Evolutionary conservation across 2,797 vertebrate species (phyloP).

Genomic region (Emys orbicularis): DNA sequence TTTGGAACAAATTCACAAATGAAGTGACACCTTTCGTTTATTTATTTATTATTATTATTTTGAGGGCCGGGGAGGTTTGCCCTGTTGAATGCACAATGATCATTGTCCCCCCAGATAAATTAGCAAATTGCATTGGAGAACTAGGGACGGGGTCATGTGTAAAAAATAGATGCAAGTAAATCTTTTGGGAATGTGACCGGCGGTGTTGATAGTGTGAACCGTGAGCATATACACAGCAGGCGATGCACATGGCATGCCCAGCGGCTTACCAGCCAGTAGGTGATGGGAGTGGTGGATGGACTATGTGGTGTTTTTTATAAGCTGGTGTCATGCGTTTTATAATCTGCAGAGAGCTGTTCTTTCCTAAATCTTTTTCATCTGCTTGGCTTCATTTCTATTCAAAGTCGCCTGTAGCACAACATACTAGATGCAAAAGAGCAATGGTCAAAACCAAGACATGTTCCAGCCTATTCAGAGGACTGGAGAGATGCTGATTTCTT

Average conservation of each 20-base stretch:
- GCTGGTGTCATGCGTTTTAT: background rate
- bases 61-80: background rate
- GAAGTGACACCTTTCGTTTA: background rate
- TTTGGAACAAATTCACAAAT: background rate
- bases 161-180: background rate
- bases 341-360: background rate
- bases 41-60: background rate
- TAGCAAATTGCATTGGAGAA: background rate
- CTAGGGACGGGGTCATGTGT: fast-evolving
- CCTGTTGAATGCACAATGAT: background rate
- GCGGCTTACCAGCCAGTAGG: background rate
- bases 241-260: background rate
- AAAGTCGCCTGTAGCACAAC: background rate
- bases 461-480: background rate
- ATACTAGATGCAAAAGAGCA: background rate
- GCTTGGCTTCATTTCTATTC: constrained; percentile 11
- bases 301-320: background rate
- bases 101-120: background rate
- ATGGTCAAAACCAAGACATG: background rate
- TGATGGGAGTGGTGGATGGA: background rate
- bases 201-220: fast-evolving
- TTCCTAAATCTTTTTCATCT: background rate
- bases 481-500: background rate
- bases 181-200: background rate
- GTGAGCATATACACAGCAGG: background rate